phyloP scores from a whole-genome alignment of 2,113 vertebrate species.

The Sinocyclocheilus maitianheensis region DNA sequence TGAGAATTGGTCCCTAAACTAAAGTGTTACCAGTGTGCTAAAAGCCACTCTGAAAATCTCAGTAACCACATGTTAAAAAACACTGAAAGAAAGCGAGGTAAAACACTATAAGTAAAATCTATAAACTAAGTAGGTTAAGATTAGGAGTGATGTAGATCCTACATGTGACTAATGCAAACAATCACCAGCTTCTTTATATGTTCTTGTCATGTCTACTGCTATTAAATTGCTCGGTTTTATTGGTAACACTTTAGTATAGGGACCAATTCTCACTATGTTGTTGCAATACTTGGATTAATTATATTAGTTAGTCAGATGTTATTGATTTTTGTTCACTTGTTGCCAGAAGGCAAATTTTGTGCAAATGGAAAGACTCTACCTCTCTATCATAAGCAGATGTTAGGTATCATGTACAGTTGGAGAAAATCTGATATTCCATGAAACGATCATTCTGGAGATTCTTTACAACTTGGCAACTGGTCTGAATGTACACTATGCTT shows the following conservation, averaged over 20 bases:
- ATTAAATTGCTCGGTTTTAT: too few relatives aligned
- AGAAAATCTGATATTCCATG: too few relatives aligned
- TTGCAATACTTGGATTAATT: not conserved
- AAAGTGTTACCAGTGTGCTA: not conserved
- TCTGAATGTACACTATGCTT: not conserved
- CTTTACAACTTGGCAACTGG: not conserved
- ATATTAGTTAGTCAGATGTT: not conserved
- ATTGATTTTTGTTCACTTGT: not conserved
- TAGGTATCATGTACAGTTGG: not conserved
- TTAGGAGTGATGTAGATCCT: not conserved
- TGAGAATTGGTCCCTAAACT: too few relatives aligned
- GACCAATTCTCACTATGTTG: too few relatives aligned
- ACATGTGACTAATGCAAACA: not conserved
- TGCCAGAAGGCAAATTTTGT: not conserved
- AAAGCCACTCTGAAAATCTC: not conserved
- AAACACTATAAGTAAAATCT: not conserved
- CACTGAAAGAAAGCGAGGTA: not conserved
- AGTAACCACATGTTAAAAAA: not conserved
- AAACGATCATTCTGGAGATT: too few relatives aligned
- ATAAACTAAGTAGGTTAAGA: not conserved
- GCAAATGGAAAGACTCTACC: not conserved
- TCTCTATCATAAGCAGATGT: too few relatives aligned
- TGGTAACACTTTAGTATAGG: too few relatives aligned
- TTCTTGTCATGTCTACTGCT: not conserved
- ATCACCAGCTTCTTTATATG: not conserved